A percentile compares a stretch with the other conserved stretches of the same genome.
phyloP scores from a whole-genome alignment of 2,113 vertebrate species.

The Drymodes brunneopygia region DNA sequence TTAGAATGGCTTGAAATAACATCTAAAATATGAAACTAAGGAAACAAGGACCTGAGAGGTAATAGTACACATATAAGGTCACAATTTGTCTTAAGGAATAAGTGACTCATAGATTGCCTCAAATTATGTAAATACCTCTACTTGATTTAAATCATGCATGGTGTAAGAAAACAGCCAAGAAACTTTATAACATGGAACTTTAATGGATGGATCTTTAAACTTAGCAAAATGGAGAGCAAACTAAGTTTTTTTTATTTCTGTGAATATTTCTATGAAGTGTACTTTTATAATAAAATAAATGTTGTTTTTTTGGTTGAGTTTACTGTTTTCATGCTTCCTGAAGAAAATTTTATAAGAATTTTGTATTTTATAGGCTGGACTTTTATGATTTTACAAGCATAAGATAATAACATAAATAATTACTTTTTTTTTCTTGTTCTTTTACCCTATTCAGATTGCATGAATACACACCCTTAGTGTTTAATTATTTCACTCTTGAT shows the following conservation, averaged over 20 bases:
- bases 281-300: background rate
- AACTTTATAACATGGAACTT: background rate
- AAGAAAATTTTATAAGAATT: background rate
- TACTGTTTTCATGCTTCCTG: background rate
- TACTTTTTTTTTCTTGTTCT: background rate
- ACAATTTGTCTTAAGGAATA: background rate
- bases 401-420: background rate
- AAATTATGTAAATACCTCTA: background rate
- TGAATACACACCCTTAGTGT: background rate
- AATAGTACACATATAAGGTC: background rate
- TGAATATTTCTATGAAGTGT: background rate
- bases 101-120: background rate
- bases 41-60: background rate
- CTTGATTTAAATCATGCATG: background rate
- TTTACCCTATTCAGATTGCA: background rate
- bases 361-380: background rate
- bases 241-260: background rate
- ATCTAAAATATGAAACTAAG: background rate
- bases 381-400: background rate
- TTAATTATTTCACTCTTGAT: background rate
- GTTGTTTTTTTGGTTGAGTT: background rate
- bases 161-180: background rate
- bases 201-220: background rate
- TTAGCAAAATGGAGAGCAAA: background rate
- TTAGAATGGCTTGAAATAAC: background rate